Percentiles rank a stretch among this genome's conserved stretches.
These are phyloP conservation scores for Dipodomys stephensi DNA, from an alignment of 2,113 vertebrate species.

Conservation along the genomic window DNA sequence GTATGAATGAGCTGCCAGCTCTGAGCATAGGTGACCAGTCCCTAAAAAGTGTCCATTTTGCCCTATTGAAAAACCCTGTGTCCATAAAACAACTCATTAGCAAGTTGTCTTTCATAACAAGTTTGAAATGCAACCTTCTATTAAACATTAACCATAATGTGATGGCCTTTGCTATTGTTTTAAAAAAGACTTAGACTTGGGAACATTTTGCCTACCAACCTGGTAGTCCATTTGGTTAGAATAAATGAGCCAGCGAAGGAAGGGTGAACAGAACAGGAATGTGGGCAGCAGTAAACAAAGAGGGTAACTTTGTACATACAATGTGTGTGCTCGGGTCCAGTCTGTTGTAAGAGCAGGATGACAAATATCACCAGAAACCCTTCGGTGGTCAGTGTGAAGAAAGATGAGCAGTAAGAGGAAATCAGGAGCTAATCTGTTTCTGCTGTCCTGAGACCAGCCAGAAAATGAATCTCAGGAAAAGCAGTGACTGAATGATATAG, in stretches of 20 bases:
- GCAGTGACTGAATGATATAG: background rate
- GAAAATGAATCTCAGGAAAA: slow-evolving; percentile 49
- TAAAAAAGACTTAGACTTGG: background rate
- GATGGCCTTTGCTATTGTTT: background rate
- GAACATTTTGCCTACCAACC: background rate
- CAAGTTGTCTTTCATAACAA: background rate
- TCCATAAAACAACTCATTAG: background rate
- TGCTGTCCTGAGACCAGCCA: background rate
- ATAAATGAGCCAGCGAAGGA: background rate
- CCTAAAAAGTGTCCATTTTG: background rate
- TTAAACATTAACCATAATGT: background rate
- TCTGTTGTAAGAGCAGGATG: background rate
- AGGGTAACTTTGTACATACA: background rate
- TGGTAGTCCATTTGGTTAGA: background rate
- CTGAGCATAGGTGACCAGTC: background rate
- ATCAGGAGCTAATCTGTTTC: background rate
- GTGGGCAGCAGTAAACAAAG: background rate
- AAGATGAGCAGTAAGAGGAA: background rate
- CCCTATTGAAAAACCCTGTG: background rate
- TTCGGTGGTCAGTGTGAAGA: background rate
- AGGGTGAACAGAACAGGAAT: background rate
- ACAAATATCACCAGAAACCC: background rate
- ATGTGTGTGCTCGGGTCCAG: background rate
- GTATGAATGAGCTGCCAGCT: fast-evolving
- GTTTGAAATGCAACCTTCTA: background rate